Evolutionary conservation across 1,140 invertebrate species (phyloP).

Genomic region (Caenorhabditis inopinata): DNA sequence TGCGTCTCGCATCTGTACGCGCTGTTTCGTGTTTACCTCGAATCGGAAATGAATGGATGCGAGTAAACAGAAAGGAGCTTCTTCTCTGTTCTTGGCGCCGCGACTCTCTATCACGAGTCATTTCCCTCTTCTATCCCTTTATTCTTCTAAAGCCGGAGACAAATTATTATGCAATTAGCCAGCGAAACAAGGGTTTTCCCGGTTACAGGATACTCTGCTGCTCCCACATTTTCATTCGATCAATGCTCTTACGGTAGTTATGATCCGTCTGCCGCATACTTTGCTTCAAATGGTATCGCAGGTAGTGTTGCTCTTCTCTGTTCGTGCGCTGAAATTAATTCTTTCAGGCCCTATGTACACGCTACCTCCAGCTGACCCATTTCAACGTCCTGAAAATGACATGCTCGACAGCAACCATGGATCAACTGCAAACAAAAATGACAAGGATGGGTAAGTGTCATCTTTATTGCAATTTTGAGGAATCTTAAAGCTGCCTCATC

Average conservation of each 20-base stretch:
- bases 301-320: background rate
- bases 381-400: constrained; percentile 27
- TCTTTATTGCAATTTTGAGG: background rate
- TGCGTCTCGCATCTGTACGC: background rate
- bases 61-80: constrained; percentile 26
- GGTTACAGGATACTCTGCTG: constrained; percentile 32
- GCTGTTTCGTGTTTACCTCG: constrained; percentile 37
- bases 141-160: background rate
- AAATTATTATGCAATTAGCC: constrained; percentile 26
- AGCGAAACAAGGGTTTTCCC: background rate
- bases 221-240: constrained; percentile 21
- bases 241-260: constrained; percentile 12
- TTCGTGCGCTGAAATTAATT: background rate
- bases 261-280: constrained; percentile 22
- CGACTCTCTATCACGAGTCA: constrained; percentile 15
- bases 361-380: constrained; percentile 22
- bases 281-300: constrained; percentile 21
- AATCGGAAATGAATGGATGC: constrained; percentile 32
- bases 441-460: constrained; percentile 25
- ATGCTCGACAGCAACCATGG: background rate
- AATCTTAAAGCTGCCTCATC: no score
- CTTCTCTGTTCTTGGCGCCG: constrained; percentile 26
- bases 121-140: background rate
- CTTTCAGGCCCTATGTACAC: constrained; percentile 26
- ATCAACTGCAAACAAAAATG: background rate